phyloP scores from a whole-genome alignment of 1,140 invertebrate species.

The Drosophila teissieri region DNA sequence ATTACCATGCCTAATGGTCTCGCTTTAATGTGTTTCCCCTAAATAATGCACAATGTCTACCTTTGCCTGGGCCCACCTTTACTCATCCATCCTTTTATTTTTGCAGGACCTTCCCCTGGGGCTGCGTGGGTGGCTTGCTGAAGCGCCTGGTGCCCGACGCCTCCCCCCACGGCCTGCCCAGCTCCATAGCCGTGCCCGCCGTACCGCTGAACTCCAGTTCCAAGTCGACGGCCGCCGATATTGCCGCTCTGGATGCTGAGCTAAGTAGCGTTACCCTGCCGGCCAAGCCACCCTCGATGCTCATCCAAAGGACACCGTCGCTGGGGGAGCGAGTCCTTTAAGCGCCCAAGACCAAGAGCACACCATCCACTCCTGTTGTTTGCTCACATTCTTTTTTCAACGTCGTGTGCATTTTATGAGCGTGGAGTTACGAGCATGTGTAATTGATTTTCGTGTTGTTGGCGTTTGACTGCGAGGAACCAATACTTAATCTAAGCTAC shows the following conservation, averaged over 20 bases:
- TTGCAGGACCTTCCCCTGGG: constrained; percentile 89
- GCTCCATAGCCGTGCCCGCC: constrained; percentile 30
- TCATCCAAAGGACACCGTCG: constrained; percentile 81
- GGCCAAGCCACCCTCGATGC: constrained; percentile 79
- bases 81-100: constrained; percentile 19
- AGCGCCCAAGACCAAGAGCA: constrained; percentile 11
- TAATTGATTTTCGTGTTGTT: constrained; percentile 83
- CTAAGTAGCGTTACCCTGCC: constrained; percentile 66
- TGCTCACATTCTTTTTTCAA: constrained; percentile 15
- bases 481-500: constrained; percentile 75
- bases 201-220: constrained; percentile 26
- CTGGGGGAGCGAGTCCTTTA: constrained; percentile 82
- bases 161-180: constrained; percentile 85
- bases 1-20: constrained; percentile 66
- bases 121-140: constrained; percentile 87
- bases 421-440: constrained; percentile 64
- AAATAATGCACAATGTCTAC: constrained; percentile 81
- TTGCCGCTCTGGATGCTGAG: constrained; percentile 68
- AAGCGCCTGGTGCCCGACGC: constrained; percentile 88
- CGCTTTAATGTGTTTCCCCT: constrained; percentile 77
- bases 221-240: constrained; percentile 47
- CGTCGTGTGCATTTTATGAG: constrained; percentile 64
- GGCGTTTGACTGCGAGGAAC: constrained; percentile 53
- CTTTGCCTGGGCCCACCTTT: constrained; percentile 46
- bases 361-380: constrained; percentile 11